These are phyloP conservation scores for Pelmatolapia mariae DNA, from an alignment of 2,113 vertebrate genomes.

Conservation along the genomic window DNA sequence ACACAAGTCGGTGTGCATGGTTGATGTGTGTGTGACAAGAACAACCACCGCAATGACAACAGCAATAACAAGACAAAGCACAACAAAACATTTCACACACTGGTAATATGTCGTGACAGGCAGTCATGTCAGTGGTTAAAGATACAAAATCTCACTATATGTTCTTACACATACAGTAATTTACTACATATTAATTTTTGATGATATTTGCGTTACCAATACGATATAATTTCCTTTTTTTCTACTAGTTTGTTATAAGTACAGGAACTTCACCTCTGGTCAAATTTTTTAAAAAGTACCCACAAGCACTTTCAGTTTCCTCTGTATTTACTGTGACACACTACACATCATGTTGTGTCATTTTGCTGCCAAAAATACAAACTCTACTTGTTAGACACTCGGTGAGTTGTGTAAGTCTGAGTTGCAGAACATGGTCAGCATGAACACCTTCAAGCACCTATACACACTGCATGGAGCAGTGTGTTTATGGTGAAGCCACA, in stretches of 20 bases:
- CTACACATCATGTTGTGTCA: neutral
- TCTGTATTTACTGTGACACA: neutral
- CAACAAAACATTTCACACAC: constrained; percentile 22
- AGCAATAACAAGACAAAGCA: constrained; percentile 33
- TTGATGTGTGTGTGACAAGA: constrained; percentile 26
- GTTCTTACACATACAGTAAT: neutral
- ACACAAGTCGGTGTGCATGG: constrained; percentile 17
- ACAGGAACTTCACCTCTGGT: neutral
- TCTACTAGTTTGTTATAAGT: neutral
- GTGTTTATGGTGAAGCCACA: neutral
- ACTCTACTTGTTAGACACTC: neutral
- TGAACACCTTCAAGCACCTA: neutral
- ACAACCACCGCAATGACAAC: neutral
- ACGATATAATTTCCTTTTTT: neutral
- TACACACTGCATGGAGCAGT: neutral
- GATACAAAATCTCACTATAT: neutral
- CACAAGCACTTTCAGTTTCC: neutral
- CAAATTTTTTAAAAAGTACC: neutral
- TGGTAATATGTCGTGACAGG: constrained; percentile 15
- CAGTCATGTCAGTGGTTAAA: neutral
- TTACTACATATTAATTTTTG: neutral
- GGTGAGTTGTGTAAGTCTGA: neutral
- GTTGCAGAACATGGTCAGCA: neutral
- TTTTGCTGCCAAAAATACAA: neutral
- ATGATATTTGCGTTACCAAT: neutral